A percentile compares a stretch with the other conserved stretches of the same genome.
Evolutionary conservation across 2,797 vertebrate species (phyloP).

Genomic region (Acomys russatus): DNA sequence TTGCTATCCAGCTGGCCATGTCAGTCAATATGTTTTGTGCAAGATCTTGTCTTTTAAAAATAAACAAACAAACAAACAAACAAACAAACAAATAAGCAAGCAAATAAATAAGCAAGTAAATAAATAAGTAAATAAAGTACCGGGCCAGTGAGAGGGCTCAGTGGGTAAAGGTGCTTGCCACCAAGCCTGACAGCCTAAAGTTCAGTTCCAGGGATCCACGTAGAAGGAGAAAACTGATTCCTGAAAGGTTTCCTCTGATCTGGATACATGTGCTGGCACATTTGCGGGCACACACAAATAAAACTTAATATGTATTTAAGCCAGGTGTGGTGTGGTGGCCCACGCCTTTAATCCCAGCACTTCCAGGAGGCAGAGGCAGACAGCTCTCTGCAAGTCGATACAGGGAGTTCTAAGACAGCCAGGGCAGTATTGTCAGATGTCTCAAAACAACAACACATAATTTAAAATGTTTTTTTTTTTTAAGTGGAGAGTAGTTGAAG

Average conservation of each 20-base stretch:
- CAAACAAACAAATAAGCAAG: too few species aligned
- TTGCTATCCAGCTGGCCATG: neutral
- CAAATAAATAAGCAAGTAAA: too few species aligned
- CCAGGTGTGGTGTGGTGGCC: too few species aligned
- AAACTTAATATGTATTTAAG: neutral
- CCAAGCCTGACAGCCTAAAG: neutral
- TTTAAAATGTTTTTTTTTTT: neutral
- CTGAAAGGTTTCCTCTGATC: neutral
- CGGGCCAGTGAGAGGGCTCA: neutral
- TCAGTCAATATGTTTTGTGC: neutral
- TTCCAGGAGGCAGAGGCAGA: neutral
- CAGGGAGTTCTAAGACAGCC: neutral
- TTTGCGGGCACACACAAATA: neutral
- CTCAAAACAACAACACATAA: neutral
- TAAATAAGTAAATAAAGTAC: neutral
- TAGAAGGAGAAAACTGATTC: neutral
- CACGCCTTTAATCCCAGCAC: neutral
- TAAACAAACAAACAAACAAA: neutral
- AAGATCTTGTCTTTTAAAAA: neutral
- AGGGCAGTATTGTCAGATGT: neutral
- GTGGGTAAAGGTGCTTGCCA: neutral
- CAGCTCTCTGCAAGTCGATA: neutral
- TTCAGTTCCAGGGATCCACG: neutral
- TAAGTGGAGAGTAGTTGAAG: neutral
- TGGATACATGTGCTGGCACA: neutral